These are phyloP conservation scores for Cantharis lateralis DNA, from an alignment of 2,888 invertebrate species.

Conservation along the genomic window DNA sequence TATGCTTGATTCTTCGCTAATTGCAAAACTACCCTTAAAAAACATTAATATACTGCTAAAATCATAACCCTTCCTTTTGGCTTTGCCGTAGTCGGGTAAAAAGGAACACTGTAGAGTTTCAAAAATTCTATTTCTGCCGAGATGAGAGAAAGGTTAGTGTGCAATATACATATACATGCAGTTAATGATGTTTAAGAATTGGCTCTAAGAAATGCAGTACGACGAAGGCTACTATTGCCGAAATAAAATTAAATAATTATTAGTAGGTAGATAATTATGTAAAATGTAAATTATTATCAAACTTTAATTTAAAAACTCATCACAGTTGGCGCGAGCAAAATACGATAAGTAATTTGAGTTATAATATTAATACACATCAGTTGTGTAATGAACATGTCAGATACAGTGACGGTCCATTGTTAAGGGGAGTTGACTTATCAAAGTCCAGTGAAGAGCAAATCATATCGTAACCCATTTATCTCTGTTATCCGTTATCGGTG, in stretches of 20 bases:
- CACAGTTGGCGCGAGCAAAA: slow-evolving; percentile 38
- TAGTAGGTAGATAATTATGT: not conserved
- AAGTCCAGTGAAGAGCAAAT: slow-evolving; percentile 33
- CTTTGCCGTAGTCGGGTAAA: too few relatives aligned
- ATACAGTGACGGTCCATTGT: slow-evolving; percentile 44
- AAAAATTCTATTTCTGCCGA: too few relatives aligned
- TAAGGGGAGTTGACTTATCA: slow-evolving; percentile 39
- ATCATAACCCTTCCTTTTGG: too few relatives aligned
- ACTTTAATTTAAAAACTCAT: slow-evolving; percentile 40
- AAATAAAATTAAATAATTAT: not conserved
- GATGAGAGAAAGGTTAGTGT: too few relatives aligned
- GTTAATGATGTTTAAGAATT: too few relatives aligned
- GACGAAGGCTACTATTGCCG: too few relatives aligned
- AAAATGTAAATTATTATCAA: slow-evolving; percentile 22
- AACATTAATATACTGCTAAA: too few relatives aligned
- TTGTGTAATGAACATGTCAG: slow-evolving; percentile 53
- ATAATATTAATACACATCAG: slow-evolving; percentile 43
- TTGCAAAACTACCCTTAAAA: too few relatives aligned
- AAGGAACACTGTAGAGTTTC: too few relatives aligned
- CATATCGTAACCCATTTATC: slow-evolving; percentile 38
- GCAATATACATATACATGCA: too few relatives aligned
- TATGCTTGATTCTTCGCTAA: too few relatives aligned
- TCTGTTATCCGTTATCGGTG: slow-evolving; percentile 39
- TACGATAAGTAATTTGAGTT: slow-evolving; percentile 47
- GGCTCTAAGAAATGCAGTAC: too few relatives aligned